Conservation (phyloP, 1,140 invertebrate genomes). For the Penaeus indicus region DNA sequence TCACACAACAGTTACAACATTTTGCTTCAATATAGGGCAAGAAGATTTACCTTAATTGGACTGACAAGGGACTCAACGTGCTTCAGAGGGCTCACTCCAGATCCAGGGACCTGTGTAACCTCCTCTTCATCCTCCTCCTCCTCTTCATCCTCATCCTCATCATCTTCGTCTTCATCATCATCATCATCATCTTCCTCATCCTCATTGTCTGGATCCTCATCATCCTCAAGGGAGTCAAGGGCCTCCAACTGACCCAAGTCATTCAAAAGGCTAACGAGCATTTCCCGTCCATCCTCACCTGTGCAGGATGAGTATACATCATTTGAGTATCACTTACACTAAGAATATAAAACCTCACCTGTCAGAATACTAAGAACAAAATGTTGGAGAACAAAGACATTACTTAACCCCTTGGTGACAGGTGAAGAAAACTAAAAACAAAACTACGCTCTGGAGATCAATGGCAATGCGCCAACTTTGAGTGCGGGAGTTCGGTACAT, state of each 20-base stretch:
- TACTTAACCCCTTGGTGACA: no score
- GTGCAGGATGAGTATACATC: constrained; percentile 50
- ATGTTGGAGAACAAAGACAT: no score
- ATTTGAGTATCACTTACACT: constrained; percentile 68
- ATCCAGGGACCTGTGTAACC: constrained; percentile 68
- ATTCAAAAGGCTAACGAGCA: constrained; percentile 38
- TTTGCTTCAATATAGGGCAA: constrained; percentile 18
- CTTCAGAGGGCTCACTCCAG: constrained; percentile 53
- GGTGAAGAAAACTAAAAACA: no score
- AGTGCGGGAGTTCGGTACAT: no score
- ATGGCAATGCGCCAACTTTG: no score
- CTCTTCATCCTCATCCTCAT: constrained; percentile 72
- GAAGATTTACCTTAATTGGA: constrained; percentile 37
- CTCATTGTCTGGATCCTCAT: constrained; percentile 68
- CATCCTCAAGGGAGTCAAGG: constrained; percentile 66
- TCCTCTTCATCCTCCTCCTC: constrained; percentile 71
- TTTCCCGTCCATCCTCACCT: constrained; percentile 58
- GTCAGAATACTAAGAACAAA: no score
- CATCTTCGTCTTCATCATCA: constrained; percentile 67
- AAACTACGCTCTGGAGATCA: no score
- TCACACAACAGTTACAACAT: background rate
- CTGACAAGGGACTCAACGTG: constrained; percentile 29
- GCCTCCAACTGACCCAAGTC: constrained; percentile 56
- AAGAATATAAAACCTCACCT: constrained; percentile 46
- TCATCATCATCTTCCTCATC: constrained; percentile 73